Percentiles rank a stretch among this genome's conserved stretches.
Evolutionary conservation across 2,797 vertebrate species (phyloP).

Genomic region (Buphagus erythrorhynchus): DNA sequence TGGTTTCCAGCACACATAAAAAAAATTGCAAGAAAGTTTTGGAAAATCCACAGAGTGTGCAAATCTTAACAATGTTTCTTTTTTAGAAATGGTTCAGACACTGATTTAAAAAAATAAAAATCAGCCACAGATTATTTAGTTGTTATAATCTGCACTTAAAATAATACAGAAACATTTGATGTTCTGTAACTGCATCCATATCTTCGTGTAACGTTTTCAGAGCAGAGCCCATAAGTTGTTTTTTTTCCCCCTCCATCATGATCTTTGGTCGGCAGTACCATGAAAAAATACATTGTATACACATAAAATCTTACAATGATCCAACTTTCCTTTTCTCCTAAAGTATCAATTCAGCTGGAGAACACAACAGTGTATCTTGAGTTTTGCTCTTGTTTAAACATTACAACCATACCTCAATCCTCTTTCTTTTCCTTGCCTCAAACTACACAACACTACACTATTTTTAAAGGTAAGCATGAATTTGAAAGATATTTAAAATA

Average conservation of each 20-base stretch:
- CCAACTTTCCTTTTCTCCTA: neutral
- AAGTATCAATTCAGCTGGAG: neutral
- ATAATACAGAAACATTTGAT: neutral
- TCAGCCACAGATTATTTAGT: neutral
- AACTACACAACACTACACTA: neutral
- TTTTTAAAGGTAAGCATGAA: neutral
- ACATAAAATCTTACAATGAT: neutral
- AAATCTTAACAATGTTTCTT: neutral
- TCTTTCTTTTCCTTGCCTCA: neutral
- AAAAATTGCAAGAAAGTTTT: neutral
- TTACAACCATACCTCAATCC: fast-evolving
- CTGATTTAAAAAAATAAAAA: neutral
- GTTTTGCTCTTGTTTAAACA: neutral
- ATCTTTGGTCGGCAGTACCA: neutral
- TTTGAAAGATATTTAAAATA: neutral
- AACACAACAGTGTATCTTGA: neutral
- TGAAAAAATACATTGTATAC: neutral
- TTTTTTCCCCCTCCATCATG: fast-evolving
- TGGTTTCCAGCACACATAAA: fast-evolving
- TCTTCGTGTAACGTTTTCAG: neutral
- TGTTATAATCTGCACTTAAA: neutral
- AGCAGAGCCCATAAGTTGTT: neutral
- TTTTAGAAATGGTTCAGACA: neutral
- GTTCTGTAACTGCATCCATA: neutral
- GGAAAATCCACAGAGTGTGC: neutral